Evolutionary conservation across 1,140 invertebrate genomes (phyloP).

Genomic region (Drosophila navojoa): DNA sequence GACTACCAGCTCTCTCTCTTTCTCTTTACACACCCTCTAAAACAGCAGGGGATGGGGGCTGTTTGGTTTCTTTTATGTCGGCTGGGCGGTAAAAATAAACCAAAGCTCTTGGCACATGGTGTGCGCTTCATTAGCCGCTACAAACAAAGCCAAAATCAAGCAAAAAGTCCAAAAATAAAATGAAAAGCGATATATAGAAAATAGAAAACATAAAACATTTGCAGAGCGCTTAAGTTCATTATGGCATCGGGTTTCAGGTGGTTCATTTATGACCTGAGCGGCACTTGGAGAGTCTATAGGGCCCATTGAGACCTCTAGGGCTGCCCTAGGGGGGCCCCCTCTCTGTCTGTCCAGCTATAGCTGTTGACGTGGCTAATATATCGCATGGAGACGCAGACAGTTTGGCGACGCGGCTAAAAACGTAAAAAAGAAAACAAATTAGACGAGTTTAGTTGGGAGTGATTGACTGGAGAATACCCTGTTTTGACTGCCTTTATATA

Average conservation of each 20-base stretch:
- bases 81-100: conserved; percentile 48
- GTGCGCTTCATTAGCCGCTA: conserved; percentile 61
- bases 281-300: neutral
- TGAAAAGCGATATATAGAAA: conserved; percentile 7
- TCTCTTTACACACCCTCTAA: neutral
- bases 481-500: too few species aligned
- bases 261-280: conserved; percentile 1
- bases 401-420: conserved; percentile 33
- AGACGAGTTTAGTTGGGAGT: neutral
- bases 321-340: neutral
- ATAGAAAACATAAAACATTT: conserved; percentile 34
- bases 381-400: conserved; percentile 39
- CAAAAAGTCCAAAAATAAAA: conserved; percentile 15
- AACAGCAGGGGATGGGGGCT: neutral
- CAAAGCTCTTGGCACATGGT: conserved; percentile 57
- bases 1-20: neutral
- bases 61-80: neutral
- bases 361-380: conserved; percentile 32
- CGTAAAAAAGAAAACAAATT: conserved; percentile 8
- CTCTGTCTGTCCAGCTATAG: too few species aligned
- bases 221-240: conserved; percentile 64
- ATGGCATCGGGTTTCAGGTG: conserved; percentile 62
- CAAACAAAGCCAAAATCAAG: conserved; percentile 41
- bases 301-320: neutral
- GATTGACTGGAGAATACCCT: neutral